A percentile compares a stretch with the other conserved stretches of the same genome.
phyloP scores from a whole-genome alignment of 1,140 invertebrate species.

The Camponotus floridanus region DNA sequence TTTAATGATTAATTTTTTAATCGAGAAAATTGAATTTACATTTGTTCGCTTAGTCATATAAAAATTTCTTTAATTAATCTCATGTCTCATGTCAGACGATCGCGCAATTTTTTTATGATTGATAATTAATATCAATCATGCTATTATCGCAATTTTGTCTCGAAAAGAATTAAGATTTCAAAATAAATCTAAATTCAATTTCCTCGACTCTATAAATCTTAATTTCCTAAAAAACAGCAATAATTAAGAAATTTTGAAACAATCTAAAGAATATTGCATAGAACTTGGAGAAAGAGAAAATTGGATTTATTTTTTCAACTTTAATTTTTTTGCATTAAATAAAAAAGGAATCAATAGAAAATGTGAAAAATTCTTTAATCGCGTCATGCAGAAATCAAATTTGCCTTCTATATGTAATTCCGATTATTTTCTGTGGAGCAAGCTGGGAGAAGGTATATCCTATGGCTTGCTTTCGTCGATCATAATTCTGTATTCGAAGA shows the following conservation, averaged over 20 bases:
- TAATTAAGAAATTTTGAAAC: neutral
- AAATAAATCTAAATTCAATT: conserved; percentile 20
- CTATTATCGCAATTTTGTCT: neutral
- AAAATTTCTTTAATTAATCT: neutral
- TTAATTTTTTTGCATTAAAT: neutral
- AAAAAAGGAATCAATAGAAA: neutral
- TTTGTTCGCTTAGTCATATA: neutral
- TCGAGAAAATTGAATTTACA: conserved; percentile 19
- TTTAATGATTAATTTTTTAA: neutral
- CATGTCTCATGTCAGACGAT: too few relatives aligned
- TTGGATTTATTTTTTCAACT: neutral
- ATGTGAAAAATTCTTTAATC: neutral
- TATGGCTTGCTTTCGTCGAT: conserved; percentile 83
- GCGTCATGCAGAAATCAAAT: neutral
- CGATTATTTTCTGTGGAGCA: conserved; percentile 74
- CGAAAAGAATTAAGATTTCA: neutral
- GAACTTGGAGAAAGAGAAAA: neutral
- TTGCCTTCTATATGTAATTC: neutral
- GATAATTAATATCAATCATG: neutral
- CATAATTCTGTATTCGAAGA: conserved; percentile 25
- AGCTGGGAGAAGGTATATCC: conserved; percentile 86
- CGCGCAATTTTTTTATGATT: too few relatives aligned
- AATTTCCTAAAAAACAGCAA: neutral
- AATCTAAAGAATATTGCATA: neutral
- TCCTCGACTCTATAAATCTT: neutral